Conservation (phyloP, 2,888 invertebrate species). For the Gymnoscelis rufifasciata region DNA sequence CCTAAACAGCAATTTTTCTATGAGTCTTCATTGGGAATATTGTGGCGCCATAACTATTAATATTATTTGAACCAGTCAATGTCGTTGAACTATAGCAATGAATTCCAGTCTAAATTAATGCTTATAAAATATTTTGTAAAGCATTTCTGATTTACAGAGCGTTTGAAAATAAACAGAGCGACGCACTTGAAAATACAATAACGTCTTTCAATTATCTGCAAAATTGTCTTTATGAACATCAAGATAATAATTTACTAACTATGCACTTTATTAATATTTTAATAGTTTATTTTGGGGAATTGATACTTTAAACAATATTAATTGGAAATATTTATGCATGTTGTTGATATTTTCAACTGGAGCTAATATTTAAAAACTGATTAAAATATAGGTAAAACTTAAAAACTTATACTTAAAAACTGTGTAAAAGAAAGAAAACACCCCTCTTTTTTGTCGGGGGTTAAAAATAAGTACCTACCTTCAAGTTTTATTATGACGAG, state of each 20-base stretch:
- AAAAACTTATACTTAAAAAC: too few relatives aligned
- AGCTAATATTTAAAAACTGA: too few relatives aligned
- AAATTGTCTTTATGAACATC: neutral
- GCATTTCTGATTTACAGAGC: neutral
- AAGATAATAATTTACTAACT: neutral
- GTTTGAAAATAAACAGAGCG: conserved; percentile 1
- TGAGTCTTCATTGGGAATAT: conserved; percentile 27
- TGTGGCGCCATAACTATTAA: conserved; percentile 32
- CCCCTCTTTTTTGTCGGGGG: too few relatives aligned
- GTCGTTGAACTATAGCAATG: conserved; percentile 43
- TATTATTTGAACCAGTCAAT: conserved; percentile 31
- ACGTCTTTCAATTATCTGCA: neutral
- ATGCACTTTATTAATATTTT: too few relatives aligned
- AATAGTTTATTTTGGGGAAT: too few relatives aligned
- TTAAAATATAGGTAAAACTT: too few relatives aligned
- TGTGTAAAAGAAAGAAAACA: too few relatives aligned
- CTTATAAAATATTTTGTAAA: neutral
- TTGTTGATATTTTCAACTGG: too few relatives aligned
- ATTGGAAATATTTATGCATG: too few relatives aligned
- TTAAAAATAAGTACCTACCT: too few relatives aligned
- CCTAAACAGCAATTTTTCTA: conserved; percentile 39
- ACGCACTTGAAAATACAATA: conserved; percentile 1
- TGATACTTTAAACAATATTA: too few relatives aligned
- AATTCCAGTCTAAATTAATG: neutral
- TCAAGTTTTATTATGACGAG: too few relatives aligned